Evolutionary conservation across 1,140 invertebrate species (phyloP), one percentile per base, ranked within the genome.

Genomic region (Platyura marginata): DNA sequence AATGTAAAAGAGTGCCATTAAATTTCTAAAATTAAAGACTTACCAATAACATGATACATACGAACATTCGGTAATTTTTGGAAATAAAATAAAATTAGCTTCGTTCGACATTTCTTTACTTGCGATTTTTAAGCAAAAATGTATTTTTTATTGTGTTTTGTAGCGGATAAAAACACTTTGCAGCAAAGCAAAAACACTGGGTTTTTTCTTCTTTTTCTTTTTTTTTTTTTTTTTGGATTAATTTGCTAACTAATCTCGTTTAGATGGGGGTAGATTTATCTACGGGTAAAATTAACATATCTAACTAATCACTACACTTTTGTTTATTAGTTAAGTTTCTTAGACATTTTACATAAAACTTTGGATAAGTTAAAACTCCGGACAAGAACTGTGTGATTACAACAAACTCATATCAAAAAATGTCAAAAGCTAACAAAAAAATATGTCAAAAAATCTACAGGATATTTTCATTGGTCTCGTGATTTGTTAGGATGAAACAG

Each of bases 31-130:
- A n/a, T n/a, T n/a, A n/a, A n/a, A 20, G 18, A 38, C 38, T 40
- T 40, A 40, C 38, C 38, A 40, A 40, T 40, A 40, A 21, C 38
- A 40, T 2, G 20, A 22, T 9, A 40, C 20, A 23, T 40, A 40
- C 2, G 20, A 22, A 13, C 38, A 40, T n/a, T 40, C 38, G 9
- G 38, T 16, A 13, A 40, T 40, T 40, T 40, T 40, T 13, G 38
- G 38, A 16, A 40, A 40, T 6, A 40, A 21, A 11, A 40, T 40
- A 10, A 40, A 9, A 23, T 40, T 40, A 8, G 38, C 20, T 22
- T 40, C 38, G 20, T 21, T 22, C n/a, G 38, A n/a, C 38, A 40
- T 40, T 40, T 22, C 18, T 3, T 19, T 37, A 3, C 2, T 16
- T 16, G 36, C 10, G 15, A 9, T 10, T 37, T 19, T n/a, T n/a